These are phyloP conservation scores for Paracyprichromis sp. DNA, from an alignment of 2,113 vertebrate genomes.

Conservation along the genomic window DNA sequence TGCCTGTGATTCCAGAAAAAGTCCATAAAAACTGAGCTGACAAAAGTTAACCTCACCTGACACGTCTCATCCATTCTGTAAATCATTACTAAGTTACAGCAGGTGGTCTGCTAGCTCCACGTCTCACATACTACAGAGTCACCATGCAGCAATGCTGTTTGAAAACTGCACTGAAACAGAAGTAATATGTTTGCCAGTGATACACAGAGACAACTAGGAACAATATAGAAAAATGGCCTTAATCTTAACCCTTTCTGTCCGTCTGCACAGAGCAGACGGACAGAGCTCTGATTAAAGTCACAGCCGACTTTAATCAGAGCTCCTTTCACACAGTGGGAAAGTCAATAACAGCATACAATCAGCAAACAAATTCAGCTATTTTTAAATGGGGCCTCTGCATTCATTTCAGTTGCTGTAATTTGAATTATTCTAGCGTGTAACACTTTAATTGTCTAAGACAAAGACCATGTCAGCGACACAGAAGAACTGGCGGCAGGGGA, in stretches of 20 bases:
- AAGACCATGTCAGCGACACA: constrained; percentile 88
- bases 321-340: constrained; percentile 81
- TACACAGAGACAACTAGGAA: constrained; percentile 41
- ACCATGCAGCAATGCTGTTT: constrained; percentile 10
- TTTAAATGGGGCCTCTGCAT: constrained; percentile 77
- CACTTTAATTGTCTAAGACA: constrained; percentile 96
- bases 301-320: constrained; percentile 66
- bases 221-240: constrained; percentile 65
- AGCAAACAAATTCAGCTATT: constrained; percentile 87
- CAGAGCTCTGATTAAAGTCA: not conserved
- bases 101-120: not conserved
- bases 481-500: constrained; percentile 79
- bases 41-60: not conserved
- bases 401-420: constrained; percentile 84
- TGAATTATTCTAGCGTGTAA: constrained; percentile 95
- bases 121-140: not conserved
- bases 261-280: not conserved
- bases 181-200: constrained; percentile 34
- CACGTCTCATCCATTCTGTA: not conserved
- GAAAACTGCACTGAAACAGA: constrained; percentile 46
- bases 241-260: constrained; percentile 62
- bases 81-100: constrained; percentile 9
- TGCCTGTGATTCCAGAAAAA: not conserved
- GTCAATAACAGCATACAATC: constrained; percentile 81
- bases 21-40: not conserved